Evolutionary conservation across 2,888 invertebrate species (phyloP), one percentile per base, ranked within the genome.

Genomic region (Xylophagus ater): DNA sequence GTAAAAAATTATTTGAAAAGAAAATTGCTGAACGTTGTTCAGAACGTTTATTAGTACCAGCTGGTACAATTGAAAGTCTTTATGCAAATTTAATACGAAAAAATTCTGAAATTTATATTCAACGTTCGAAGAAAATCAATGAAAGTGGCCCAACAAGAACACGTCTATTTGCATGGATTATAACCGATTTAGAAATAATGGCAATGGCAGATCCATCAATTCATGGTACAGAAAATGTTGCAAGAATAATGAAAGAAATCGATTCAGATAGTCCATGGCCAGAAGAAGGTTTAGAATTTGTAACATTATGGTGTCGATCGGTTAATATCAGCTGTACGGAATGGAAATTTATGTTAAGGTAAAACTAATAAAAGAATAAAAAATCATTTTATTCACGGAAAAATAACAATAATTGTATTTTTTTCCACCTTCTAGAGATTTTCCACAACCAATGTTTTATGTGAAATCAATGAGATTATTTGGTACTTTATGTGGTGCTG

Each of bases 91-190:
- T 98, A 49, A 80, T 81, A 7, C 84, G 85, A 56, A 89, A 88
- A 58, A 92, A 92, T 64, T 87, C 92, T 0, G 89, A 93, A 62
- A 94, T 97, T 54, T 98, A 97, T 66, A 84, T 97, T 41, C 89
- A 94, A 61, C 69, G 92, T 18, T 86, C 84, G 28, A 78, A 78
- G 59, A 84, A 51, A 46, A 70, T 73, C 52, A 62, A 62, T 17
- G 67, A 70, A 46, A 68, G 74, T 15, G 67, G 67, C 1, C 76
- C 80, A 1, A 71, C 76, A 26, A 67, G 86, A 29, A 81, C 81
- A 0, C 72, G 87, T 26, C 71, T 98, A 10, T 82, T 94, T 47
- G 84, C 87, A 1, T 93, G 93, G 82, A 78, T 76, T 32, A 76
- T 93, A 67, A 72, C 79, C 3, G 75, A 83, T 49, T 60, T 73